A percentile compares a stretch with the other conserved stretches of the same genome.
Conservation (phyloP, 2,797 vertebrate species). For the Tokudaia muenninki region DNA sequence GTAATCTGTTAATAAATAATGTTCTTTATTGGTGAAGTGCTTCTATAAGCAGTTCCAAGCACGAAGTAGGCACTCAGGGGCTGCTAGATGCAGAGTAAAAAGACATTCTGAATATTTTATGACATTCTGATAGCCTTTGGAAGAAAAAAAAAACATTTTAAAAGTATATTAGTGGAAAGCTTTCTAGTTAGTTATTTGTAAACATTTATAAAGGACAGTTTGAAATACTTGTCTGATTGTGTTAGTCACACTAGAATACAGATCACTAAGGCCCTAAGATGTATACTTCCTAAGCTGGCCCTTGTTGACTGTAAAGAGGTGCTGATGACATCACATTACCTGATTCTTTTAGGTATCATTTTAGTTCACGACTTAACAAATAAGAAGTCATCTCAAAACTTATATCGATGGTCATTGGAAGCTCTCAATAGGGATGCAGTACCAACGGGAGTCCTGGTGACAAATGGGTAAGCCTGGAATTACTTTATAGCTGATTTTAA, state of each 20-base stretch:
- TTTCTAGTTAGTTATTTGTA: slow-evolving; percentile 44
- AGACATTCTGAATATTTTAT: slow-evolving; percentile 50
- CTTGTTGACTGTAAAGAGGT: slow-evolving; percentile 44
- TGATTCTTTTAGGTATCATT: slow-evolving; percentile 93
- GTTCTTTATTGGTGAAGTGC: slow-evolving; percentile 56
- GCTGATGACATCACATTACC: slow-evolving; percentile 61
- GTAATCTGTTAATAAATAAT: slow-evolving; percentile 44
- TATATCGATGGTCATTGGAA: slow-evolving; percentile 97
- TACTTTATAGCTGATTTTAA: slow-evolving; percentile 55
- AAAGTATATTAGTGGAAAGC: slow-evolving; percentile 34
- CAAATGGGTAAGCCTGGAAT: slow-evolving; percentile 93
- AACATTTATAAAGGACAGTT: slow-evolving; percentile 45
- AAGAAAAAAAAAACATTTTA: background rate
- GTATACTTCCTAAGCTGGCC: background rate
- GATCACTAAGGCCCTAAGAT: background rate
- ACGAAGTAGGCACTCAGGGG: background rate
- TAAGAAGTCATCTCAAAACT: slow-evolving; percentile 99
- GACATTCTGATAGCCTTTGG: slow-evolving; percentile 36
- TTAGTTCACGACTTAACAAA: slow-evolving; percentile 99
- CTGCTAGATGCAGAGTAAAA: slow-evolving; percentile 50
- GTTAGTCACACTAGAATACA: slow-evolving; percentile 28
- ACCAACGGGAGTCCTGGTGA: slow-evolving; percentile 96
- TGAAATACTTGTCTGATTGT: slow-evolving; percentile 55
- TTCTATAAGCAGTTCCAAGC: slow-evolving; percentile 15
- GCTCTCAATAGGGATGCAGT: slow-evolving; percentile 95